These are phyloP conservation scores for Cheiracanthium punctorium DNA, from an alignment of 2,888 invertebrate species.

Conservation along the genomic window DNA sequence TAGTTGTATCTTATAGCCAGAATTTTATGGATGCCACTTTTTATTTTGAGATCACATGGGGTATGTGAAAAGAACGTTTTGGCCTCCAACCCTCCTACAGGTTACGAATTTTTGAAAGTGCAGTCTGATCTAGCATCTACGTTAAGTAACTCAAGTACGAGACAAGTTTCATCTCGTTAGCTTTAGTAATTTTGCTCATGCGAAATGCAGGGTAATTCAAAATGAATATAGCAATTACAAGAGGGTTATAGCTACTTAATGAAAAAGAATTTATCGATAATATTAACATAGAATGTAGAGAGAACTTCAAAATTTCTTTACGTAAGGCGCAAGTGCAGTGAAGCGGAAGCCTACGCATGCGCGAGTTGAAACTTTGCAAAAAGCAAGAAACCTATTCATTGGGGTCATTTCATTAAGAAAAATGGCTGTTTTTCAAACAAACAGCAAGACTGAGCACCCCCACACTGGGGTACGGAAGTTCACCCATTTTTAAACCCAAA, in stretches of 20 bases:
- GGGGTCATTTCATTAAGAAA: not conserved
- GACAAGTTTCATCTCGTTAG: no score
- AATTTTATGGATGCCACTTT: no score
- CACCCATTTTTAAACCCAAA: constrained; percentile 30
- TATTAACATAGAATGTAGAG: constrained; percentile 28
- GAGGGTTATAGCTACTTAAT: not conserved
- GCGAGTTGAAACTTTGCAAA: constrained; percentile 12
- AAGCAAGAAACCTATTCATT: not conserved
- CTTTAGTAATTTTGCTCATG: no score
- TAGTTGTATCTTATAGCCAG: no score
- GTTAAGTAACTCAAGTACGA: no score
- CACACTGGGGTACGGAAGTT: constrained; percentile 26
- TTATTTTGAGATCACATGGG: no score
- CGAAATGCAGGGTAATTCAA: not conserved
- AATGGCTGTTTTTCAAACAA: not conserved
- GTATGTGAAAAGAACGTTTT: no score
- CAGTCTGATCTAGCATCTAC: no score
- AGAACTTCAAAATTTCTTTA: constrained; percentile 28
- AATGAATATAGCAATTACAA: not conserved
- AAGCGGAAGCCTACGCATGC: constrained; percentile 14
- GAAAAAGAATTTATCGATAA: constrained; percentile 18
- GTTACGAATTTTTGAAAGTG: no score
- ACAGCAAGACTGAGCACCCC: constrained; percentile 63
- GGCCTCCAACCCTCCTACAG: no score
- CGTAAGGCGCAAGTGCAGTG: constrained; percentile 16